Evolutionary conservation across 2,797 vertebrate genomes (phyloP).

Genomic region (Chiropotes sagulatus): DNA sequence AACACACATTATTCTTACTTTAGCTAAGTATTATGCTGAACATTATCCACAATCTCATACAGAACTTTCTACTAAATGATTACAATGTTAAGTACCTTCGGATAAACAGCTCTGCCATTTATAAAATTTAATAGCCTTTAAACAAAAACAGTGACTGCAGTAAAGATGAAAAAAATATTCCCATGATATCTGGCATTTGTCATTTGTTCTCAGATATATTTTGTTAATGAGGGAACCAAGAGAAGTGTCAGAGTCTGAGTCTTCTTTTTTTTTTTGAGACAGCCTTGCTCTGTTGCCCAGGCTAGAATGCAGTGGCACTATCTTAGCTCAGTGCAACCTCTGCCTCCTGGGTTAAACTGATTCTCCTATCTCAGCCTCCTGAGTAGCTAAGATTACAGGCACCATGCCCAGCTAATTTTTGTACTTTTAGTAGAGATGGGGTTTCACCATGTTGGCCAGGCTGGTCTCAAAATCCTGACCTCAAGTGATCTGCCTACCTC

Average conservation of each 20-base stretch:
- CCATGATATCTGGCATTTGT: background rate
- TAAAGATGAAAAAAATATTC: background rate
- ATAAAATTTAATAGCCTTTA: background rate
- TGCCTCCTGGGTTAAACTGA: too few species aligned
- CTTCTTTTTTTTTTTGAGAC: background rate
- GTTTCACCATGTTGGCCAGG: too few species aligned
- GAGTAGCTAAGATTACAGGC: too few species aligned
- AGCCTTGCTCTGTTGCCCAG: too few species aligned
- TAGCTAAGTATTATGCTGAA: background rate
- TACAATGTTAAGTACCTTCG: background rate
- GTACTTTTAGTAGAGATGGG: too few species aligned
- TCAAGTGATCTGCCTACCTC: too few species aligned
- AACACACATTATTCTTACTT: constrained; percentile 48
- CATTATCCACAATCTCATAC: accelerated
- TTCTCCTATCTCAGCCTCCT: too few species aligned
- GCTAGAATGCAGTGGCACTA: too few species aligned
- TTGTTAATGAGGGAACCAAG: background rate
- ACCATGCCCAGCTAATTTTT: too few species aligned
- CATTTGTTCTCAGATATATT: background rate
- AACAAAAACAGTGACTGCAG: background rate
- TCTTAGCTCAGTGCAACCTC: too few species aligned
- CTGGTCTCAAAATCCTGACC: too few species aligned
- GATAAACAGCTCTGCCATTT: background rate
- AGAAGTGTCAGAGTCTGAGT: background rate
- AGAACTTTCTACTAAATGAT: constrained; percentile 25